Evolutionary conservation across 2,113 vertebrate genomes (phyloP).

Genomic region (Centropus bengalensis): DNA sequence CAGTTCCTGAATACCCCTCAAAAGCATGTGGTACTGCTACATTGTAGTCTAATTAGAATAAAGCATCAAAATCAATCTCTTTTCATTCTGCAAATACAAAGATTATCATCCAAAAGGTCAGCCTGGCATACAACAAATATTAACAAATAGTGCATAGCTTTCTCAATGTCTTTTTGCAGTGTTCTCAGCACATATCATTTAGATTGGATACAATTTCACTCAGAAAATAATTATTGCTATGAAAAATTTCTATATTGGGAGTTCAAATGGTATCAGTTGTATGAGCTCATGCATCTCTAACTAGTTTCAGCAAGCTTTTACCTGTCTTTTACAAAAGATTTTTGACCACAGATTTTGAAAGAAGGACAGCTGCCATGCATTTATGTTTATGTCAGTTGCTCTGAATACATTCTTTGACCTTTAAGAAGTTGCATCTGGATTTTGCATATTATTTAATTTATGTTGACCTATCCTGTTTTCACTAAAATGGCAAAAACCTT

Average conservation of each 20-base stretch:
- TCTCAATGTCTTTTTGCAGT: not conserved
- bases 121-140: not conserved
- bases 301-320: not conserved
- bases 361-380: not conserved
- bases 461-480: not conserved
- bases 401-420: not conserved
- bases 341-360: not conserved
- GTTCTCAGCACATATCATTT: not conserved
- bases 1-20: not conserved
- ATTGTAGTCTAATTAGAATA: slow-evolving; percentile 16
- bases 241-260: not conserved
- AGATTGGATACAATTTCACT: not conserved
- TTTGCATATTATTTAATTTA: not conserved
- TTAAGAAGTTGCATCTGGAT: not conserved
- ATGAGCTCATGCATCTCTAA: not conserved
- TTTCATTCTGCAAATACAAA: not conserved
- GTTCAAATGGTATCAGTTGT: not conserved
- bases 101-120: slow-evolving; percentile 26
- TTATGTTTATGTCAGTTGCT: not conserved
- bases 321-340: not conserved
- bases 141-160: not conserved
- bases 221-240: not conserved
- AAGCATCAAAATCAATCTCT: slow-evolving; percentile 37
- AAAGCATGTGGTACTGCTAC: not conserved
- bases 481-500: not conserved